Evolutionary conservation across 2,888 invertebrate genomes (phyloP).

Genomic region (Diaperis boleti): DNA sequence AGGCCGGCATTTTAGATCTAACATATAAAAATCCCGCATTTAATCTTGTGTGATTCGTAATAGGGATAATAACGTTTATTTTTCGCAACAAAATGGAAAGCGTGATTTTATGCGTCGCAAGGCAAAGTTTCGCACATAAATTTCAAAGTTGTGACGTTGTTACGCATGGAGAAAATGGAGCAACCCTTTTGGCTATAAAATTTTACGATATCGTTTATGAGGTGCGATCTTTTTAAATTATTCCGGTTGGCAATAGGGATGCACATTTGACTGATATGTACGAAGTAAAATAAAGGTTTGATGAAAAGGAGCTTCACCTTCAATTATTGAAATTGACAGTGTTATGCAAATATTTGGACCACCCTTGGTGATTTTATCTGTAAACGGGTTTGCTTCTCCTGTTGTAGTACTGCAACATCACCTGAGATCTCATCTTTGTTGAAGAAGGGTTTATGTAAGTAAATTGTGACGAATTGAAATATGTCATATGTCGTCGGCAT

Average conservation of each 20-base stretch:
- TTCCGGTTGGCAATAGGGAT: conserved; percentile 27
- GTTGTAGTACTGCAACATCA: not conserved
- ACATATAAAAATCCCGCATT: not conserved
- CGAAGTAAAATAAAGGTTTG: conserved; percentile 18
- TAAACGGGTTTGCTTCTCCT: conserved; percentile 20
- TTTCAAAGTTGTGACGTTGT: conserved; percentile 32
- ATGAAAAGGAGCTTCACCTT: conserved; percentile 1
- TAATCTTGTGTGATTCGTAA: conserved; percentile 3
- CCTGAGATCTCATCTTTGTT: no score
- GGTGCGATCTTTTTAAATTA: conserved; percentile 32
- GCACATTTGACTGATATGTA: conserved; percentile 17
- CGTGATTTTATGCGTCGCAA: not conserved
- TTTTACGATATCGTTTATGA: conserved; percentile 35
- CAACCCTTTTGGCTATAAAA: conserved; percentile 33
- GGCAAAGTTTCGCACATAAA: conserved; percentile 35
- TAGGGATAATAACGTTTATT: conserved; percentile 22
- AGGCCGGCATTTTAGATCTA: no score
- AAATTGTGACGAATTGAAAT: no score
- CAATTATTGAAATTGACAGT: conserved; percentile 14
- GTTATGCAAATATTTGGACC: conserved; percentile 28
- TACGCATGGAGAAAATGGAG: conserved; percentile 13
- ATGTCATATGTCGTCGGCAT: no score
- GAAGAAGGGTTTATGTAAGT: no score
- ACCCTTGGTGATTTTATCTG: conserved; percentile 35
- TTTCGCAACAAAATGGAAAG: not conserved